Conservation (phyloP, 2,888 invertebrate genomes). For the Xanthorhoe designata region DNA sequence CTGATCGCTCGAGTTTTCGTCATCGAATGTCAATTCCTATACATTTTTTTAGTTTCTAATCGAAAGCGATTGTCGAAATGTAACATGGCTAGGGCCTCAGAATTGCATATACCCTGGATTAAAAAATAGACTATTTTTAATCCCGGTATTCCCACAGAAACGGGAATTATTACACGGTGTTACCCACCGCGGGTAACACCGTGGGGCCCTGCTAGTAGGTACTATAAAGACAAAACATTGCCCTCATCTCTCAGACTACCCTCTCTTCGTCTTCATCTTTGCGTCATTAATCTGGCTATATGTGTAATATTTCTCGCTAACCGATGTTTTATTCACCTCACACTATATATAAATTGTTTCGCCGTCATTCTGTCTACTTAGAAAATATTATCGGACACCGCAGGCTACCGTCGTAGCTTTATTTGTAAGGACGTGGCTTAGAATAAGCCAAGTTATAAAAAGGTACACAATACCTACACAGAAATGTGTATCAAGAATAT, state of each 20-base stretch:
- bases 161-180: no score
- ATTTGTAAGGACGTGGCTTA: constrained; percentile 16
- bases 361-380: constrained; percentile 49
- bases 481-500: neutral
- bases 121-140: no score
- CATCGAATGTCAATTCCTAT: no score
- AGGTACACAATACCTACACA: neutral
- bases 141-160: no score
- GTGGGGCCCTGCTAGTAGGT: no score
- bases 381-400: constrained; percentile 48
- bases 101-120: no score
- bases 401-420: constrained; percentile 14
- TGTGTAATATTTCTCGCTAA: constrained; percentile 70
- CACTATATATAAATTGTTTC: constrained; percentile 63
- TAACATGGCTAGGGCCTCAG: no score
- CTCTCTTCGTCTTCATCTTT: constrained; percentile 59
- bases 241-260: constrained; percentile 48
- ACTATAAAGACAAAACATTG: neutral
- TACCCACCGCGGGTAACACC: no score
- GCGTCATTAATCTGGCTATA: constrained; percentile 72
- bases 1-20: no score
- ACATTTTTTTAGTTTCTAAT: no score
- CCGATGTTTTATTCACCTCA: constrained; percentile 68
- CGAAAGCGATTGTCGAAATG: no score
- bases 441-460: neutral